These are phyloP conservation scores for Nemapogon koenigi DNA, from an alignment of 2,888 invertebrate genomes.

Conservation along the genomic window DNA sequence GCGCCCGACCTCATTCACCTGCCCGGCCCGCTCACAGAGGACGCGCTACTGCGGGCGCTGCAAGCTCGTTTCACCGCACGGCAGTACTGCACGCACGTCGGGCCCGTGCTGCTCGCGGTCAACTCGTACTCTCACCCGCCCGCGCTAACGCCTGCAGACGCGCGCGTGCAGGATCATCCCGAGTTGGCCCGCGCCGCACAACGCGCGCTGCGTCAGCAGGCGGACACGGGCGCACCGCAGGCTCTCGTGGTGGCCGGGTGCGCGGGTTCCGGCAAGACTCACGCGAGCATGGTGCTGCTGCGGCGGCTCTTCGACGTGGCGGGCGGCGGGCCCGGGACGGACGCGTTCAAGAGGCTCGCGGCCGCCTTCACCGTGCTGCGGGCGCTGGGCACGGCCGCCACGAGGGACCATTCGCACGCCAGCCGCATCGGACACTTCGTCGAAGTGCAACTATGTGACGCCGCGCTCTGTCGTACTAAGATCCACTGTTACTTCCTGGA, in stretches of 20 bases:
- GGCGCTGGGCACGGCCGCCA: constrained; percentile 90
- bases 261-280: constrained; percentile 93
- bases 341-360: constrained; percentile 94
- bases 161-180: constrained; percentile 72
- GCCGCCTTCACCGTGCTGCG: constrained; percentile 94
- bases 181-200: constrained; percentile 88
- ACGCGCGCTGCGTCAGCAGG: constrained; percentile 92
- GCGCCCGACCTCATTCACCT: constrained; percentile 85
- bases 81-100: constrained; percentile 81
- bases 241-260: constrained; percentile 63
- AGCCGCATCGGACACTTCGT: constrained; percentile 96
- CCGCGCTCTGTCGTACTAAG: constrained; percentile 92
- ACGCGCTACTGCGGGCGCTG: constrained; percentile 89
- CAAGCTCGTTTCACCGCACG: constrained; percentile 89
- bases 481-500: constrained; percentile 96
- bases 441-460: constrained; percentile 95
- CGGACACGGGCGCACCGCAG: constrained; percentile 89
- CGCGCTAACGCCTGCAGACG: constrained; percentile 78
- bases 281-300: constrained; percentile 88
- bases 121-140: constrained; percentile 89
- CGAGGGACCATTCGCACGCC: constrained; percentile 88
- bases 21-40: constrained; percentile 91
- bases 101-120: constrained; percentile 87
- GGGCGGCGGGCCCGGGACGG: constrained; percentile 93
- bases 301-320: constrained; percentile 92